Percentiles rank a stretch among this genome's conserved stretches.
These are phyloP conservation scores for Asarcornis scutulata DNA, from an alignment of 2,113 vertebrate genomes.

Conservation along the genomic window DNA sequence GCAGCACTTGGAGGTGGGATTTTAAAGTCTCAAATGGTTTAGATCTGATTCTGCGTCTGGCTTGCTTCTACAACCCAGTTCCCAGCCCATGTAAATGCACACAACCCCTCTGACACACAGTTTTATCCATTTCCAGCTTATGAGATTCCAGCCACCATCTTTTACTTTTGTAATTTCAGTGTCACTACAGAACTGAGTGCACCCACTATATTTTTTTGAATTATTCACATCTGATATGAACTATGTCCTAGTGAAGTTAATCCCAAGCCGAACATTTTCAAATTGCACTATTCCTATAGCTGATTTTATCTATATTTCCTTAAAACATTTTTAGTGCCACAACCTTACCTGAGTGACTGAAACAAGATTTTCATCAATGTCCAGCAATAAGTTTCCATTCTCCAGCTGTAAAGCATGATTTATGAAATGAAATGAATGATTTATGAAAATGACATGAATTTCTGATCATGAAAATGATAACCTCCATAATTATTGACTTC, in stretches of 20 bases:
- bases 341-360: constrained; percentile 88
- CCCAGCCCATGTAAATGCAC: background rate
- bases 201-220: background rate
- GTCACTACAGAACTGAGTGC: constrained; percentile 22
- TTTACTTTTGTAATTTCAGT: constrained; percentile 35
- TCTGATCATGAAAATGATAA: constrained; percentile 74
- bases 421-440: constrained; percentile 79
- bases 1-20: background rate
- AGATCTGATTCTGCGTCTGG: background rate
- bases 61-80: background rate
- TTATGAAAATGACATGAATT: constrained; percentile 77
- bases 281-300: background rate
- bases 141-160: background rate
- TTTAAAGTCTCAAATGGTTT: background rate
- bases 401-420: constrained; percentile 87
- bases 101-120: background rate
- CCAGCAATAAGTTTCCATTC: constrained; percentile 87
- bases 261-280: constrained; percentile 4
- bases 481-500: constrained; percentile 57
- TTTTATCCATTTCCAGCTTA: background rate
- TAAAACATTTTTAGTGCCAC: constrained; percentile 47
- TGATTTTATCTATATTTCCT: constrained; percentile 46
- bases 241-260: background rate
- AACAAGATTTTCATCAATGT: constrained; percentile 85
- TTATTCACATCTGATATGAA: constrained; percentile 32